Evolutionary conservation across 2,888 invertebrate genomes (phyloP).

Genomic region (Drosophila eohydei): DNA sequence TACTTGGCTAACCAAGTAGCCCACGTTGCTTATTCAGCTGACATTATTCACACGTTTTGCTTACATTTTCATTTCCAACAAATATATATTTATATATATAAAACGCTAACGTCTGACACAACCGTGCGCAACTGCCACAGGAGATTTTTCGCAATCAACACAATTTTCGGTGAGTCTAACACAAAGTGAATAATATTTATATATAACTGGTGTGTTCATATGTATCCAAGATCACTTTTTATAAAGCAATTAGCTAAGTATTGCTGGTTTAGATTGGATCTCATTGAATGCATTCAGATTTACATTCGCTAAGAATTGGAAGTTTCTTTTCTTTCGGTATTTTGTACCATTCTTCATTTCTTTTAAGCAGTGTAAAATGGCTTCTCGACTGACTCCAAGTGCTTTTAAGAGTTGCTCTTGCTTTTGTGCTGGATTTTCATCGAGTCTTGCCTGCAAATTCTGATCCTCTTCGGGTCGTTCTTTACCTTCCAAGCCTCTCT

Average conservation of each 20-base stretch:
- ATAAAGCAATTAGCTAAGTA: not conserved
- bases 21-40: conserved; percentile 20
- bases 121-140: not conserved
- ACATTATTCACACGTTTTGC: conserved; percentile 30
- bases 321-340: no score
- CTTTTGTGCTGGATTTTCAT: no score
- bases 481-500: no score
- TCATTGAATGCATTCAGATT: not conserved
- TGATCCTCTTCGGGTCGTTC: no score
- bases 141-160: not conserved
- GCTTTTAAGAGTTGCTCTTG: no score
- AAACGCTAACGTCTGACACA: conserved; percentile 23
- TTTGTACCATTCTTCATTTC: no score
- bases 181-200: not conserved
- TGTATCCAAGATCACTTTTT: not conserved
- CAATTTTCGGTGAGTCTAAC: conserved; percentile 23
- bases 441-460: no score
- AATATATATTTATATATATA: conserved; percentile 21
- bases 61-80: conserved; percentile 21
- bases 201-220: no score
- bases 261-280: not conserved
- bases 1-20: conserved; percentile 11
- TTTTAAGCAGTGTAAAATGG: no score
- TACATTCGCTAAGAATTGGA: not conserved
- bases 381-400: no score